Evolutionary conservation across 2,888 invertebrate species (phyloP).

Genomic region (Hirtodrosophila cameraria): DNA sequence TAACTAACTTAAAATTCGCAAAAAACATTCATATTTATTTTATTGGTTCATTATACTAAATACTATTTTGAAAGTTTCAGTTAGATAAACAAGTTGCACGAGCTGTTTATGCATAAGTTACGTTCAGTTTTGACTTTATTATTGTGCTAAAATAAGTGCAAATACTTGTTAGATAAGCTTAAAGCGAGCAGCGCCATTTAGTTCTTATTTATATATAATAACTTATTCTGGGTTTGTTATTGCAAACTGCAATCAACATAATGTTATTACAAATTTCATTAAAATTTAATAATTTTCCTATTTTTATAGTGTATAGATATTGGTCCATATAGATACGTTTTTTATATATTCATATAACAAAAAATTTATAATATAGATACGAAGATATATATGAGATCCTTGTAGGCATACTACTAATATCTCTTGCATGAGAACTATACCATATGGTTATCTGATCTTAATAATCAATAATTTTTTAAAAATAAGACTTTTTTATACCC

Average conservation of each 20-base stretch:
- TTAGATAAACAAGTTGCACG: not conserved
- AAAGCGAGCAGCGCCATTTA: slow-evolving; percentile 19
- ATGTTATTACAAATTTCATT: not conserved
- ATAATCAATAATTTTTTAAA: no score
- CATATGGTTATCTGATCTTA: no score
- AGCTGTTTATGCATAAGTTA: not conserved
- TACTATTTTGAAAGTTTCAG: slow-evolving; percentile 23
- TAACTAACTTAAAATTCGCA: slow-evolving; percentile 37
- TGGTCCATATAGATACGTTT: no score
- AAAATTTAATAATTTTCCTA: not conserved
- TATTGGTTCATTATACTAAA: slow-evolving; percentile 10
- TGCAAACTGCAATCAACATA: not conserved
- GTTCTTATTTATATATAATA: slow-evolving; percentile 5
- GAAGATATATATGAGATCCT: no score
- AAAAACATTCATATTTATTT: slow-evolving; percentile 27
- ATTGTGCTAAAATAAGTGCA: slow-evolving; percentile 27
- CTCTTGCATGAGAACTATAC: no score
- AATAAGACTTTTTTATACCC: no score
- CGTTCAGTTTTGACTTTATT: slow-evolving; percentile 16
- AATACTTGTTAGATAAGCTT: slow-evolving; percentile 41
- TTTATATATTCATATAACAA: no score
- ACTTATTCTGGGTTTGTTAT: not conserved
- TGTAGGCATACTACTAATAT: no score
- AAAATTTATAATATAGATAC: no score
- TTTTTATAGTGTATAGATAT: no score